Base-by-base conservation (phyloP, 2,888 invertebrate species). In the Rhagonycha fulva region DNA sequence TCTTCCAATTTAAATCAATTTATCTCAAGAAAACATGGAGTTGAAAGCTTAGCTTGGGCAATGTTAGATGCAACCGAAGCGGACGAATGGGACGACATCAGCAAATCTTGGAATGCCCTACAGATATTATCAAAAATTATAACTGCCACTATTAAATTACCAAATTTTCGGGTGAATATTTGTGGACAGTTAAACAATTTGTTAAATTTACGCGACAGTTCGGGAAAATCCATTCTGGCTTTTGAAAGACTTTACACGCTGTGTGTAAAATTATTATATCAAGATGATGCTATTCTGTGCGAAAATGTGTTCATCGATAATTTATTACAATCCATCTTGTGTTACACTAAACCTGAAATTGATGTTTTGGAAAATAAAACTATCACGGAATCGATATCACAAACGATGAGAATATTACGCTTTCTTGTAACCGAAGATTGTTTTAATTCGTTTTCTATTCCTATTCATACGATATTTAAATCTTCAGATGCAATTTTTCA, bases 41-140 rank as follows among this genome's bases (percentile, higher is more conserved):
- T 95, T 67, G 85, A 91, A 68, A 90, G 91, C 75, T 87, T 94
- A 12, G 90, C 93, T 47, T 86, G 90, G 82, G 93, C 93, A 66
- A 91, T 95, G 82, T 90, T 94, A 32, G 84, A 84, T 72, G 82
- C 83, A n/a, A 73, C 78, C 4, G 81, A 77, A 14, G 82, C 85
- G 74, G 81, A 81, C 60, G 80, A 80, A 62, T 26, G 68, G 4
- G 77, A 78, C 32, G 87, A 93, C 81, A 88, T 89, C 14, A 91
- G 92, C 0, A 87, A 88, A 81, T 91, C 92, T 81, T 94, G 94
- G 94, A 89, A 90, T 82, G 92, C 91, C 85, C 89, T 93, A 81
- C 92, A 94, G 75, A 89, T 92, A 81, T 90, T 94, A 76, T 91
- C 92, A 69, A 91, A 91, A 87, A 89, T 95, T 74, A 89, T 94